Conservation (phyloP, 1,140 invertebrate genomes). For the Brachionus koreanus region DNA sequence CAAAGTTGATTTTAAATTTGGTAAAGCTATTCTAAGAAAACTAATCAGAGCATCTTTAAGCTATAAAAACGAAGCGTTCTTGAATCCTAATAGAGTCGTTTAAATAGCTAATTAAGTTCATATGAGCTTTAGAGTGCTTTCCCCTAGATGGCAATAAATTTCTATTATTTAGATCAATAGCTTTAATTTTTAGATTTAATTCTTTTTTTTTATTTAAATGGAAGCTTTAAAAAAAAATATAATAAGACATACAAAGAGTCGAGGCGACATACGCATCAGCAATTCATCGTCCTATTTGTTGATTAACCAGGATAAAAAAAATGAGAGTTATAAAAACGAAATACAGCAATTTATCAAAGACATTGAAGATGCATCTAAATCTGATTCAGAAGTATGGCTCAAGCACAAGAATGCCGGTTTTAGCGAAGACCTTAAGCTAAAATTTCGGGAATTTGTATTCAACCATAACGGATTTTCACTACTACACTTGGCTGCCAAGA, state of each 20-base stretch:
- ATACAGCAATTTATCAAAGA: conserved; percentile 20
- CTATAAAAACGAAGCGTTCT: background rate
- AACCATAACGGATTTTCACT: background rate
- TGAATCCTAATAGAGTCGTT: background rate
- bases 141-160: background rate
- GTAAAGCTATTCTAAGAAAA: background rate
- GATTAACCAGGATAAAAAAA: background rate
- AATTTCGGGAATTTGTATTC: background rate
- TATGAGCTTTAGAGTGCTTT: background rate
- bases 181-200: background rate
- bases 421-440: background rate
- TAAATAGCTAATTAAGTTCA: background rate
- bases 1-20: background rate
- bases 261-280: background rate
- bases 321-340: background rate
- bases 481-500: conserved; percentile 21
- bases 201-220: background rate
- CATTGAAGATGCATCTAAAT: conserved; percentile 5
- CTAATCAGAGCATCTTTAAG: background rate
- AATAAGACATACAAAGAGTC: background rate
- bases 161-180: background rate
- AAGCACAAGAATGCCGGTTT: background rate
- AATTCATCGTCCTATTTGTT: background rate
- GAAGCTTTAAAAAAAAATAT: conserved; percentile 10
- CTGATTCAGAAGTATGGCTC: background rate